These are phyloP conservation scores for Acomys russatus DNA, from an alignment of 2,797 vertebrate genomes.

Conservation along the genomic window DNA sequence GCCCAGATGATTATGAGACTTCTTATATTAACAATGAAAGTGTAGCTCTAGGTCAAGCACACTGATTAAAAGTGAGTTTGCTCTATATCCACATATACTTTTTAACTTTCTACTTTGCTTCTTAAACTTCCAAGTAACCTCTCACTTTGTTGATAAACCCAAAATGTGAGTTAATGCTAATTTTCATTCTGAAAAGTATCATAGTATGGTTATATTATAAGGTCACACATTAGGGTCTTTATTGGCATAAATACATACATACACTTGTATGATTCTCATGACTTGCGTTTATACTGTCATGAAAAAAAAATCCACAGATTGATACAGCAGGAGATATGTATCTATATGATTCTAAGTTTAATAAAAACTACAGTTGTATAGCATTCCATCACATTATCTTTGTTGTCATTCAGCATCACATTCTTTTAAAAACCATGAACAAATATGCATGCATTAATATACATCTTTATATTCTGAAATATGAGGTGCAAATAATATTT, in stretches of 20 bases:
- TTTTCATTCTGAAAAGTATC: neutral
- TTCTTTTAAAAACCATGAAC: neutral
- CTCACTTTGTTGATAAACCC: neutral
- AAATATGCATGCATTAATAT: neutral
- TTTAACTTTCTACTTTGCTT: neutral
- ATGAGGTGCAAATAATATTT: neutral
- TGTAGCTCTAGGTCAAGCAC: neutral
- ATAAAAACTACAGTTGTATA: neutral
- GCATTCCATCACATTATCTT: neutral
- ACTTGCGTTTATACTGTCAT: neutral
- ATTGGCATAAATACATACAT: neutral
- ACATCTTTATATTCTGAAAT: neutral
- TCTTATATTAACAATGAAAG: neutral
- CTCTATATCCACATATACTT: neutral
- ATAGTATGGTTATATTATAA: neutral
- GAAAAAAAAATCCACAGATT: neutral
- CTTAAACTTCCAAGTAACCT: neutral
- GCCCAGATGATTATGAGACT: neutral
- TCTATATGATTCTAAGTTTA: neutral
- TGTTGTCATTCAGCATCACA: neutral
- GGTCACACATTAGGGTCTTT: neutral
- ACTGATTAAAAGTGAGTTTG: slow-evolving; percentile 9
- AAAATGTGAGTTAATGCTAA: neutral
- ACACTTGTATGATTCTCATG: neutral
- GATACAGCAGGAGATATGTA: neutral